Evolutionary conservation across 2,888 invertebrate species (phyloP), one percentile per base, ranked within the genome.

Genomic region (Aporophyla nigra): DNA sequence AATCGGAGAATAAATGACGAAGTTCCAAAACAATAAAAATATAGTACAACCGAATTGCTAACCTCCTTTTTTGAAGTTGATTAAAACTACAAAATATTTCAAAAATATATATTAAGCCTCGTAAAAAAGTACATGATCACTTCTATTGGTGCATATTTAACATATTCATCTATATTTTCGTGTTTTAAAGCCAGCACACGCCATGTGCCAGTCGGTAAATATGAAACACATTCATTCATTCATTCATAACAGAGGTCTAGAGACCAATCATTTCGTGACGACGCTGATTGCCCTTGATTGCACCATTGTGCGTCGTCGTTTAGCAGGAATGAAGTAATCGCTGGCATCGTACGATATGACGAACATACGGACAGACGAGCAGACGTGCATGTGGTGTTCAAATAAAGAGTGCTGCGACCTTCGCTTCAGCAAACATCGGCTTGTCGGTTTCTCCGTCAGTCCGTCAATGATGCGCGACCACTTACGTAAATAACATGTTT

Each of bases 291-390:
- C 76, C 83, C 81, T 84, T 83, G 86, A 88, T 84, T 87, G 82
- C 80, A 66, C 79, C 67, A 86, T 86, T 84, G 84, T 85, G 82
- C 84, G 87, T 88, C 84, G 87, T 88, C 88, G 86, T 90, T 90
- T 90, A 85, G 83, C 76, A 73, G 76, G 89, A 88, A 92, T 90
- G 86, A 88, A 88, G 89, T 89, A 91, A 91, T 90, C 89, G 88
- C 76, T 78, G 70, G 77, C 76, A 80, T 83, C 83, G 72, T 84
- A 63, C 77, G 73, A 82, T 75, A 75, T 79, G 83, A 79, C 78
- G 69, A 58, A 40, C 70, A 54, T 46, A 79, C 76, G 69, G 54
- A 40, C 70, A 54, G 46, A 59, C 33, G 59, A 59, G 40, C 56
- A 49, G 14, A 54, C 70, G 66, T 76, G 66, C 76, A 77, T 71